Evolutionary conservation across 2,888 invertebrate species (phyloP).

Genomic region (Lasioglossum villosulum): DNA sequence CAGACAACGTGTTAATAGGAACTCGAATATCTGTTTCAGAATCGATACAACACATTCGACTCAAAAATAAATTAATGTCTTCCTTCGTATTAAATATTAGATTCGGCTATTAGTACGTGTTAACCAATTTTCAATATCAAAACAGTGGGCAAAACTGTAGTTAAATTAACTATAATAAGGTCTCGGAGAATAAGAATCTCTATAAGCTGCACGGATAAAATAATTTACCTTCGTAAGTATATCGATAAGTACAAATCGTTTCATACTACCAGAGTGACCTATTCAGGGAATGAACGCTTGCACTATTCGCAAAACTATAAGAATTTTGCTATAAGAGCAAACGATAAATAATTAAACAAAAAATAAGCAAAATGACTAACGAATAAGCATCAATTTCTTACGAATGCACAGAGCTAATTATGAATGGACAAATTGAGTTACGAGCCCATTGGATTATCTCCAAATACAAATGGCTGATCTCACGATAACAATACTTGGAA

Average conservation of each 20-base stretch:
- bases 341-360: too few species aligned
- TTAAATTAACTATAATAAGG: background rate
- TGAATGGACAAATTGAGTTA: background rate
- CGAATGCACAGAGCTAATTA: background rate
- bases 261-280: background rate
- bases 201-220: background rate
- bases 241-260: conserved; percentile 6
- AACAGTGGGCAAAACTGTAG: background rate
- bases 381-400: background rate
- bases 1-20: background rate
- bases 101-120: background rate
- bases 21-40: background rate
- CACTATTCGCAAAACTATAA: background rate
- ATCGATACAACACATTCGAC: background rate
- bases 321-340: background rate
- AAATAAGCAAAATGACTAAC: background rate
- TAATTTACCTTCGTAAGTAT: conserved; percentile 12
- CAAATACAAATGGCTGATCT: too few species aligned
- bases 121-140: background rate
- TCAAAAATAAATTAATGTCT: background rate
- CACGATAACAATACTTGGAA: too few species aligned
- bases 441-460: too few species aligned
- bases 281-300: background rate
- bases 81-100: background rate
- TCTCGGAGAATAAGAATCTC: background rate